Evolutionary conservation across 2,888 invertebrate species (phyloP).

Genomic region (Stenolophus ochropezus): DNA sequence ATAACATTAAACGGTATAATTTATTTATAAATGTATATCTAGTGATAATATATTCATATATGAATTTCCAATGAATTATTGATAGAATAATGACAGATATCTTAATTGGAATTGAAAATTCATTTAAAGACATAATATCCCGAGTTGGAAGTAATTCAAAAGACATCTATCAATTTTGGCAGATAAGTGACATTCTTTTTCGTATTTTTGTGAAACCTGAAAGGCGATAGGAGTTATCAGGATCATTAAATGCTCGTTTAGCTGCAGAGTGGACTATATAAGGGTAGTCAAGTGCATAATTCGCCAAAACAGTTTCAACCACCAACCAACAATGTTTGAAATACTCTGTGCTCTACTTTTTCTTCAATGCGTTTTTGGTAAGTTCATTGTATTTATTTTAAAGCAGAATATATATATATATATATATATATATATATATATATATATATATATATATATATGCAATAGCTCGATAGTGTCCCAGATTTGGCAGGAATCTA

Average conservation of each 20-base stretch:
- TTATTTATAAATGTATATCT: neutral
- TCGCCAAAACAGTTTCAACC: constrained; percentile 38
- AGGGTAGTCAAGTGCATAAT: constrained; percentile 6
- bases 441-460: too few relatives aligned
- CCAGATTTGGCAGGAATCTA: too few relatives aligned
- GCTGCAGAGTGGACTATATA: constrained; percentile 31
- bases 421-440: neutral
- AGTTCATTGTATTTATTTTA: neutral
- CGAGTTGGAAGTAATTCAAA: constrained; percentile 6
- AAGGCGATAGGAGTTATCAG: constrained; percentile 46
- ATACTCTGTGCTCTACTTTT: constrained; percentile 30
- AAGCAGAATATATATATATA: neutral
- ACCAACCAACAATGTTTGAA: constrained; percentile 33
- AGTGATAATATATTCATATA: neutral
- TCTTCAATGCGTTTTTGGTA: constrained; percentile 39
- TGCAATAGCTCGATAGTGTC: too few relatives aligned
- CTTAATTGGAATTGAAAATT: neutral
- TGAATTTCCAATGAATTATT: neutral
- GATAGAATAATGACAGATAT: neutral
- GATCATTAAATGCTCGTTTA: constrained; percentile 56
- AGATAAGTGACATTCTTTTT: constrained; percentile 41
- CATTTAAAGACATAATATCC: neutral
- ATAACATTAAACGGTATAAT: neutral
- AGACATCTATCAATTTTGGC: constrained; percentile 33
- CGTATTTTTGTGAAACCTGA: constrained; percentile 2